Base-by-base conservation (phyloP, 2,797 vertebrate genomes). In the Acropternis orthonyx region DNA sequence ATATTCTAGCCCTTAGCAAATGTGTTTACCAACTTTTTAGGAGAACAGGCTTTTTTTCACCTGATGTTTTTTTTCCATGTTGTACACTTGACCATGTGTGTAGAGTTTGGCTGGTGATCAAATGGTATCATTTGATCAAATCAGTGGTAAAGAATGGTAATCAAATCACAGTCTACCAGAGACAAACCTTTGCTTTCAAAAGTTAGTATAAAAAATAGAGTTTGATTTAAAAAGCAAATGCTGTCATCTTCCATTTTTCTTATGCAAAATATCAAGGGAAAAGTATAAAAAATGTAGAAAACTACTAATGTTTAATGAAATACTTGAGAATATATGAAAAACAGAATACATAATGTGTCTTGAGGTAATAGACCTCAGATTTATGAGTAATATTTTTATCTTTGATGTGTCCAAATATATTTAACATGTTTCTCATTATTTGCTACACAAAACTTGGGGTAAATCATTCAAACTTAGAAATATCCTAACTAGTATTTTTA, bases 371-470 rank as follows among this genome's bases (percentile, higher is more conserved):
- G 54, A 87, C 34, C 14, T 78, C 80, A 92, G 36, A 85, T 94
- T 65, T 86, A 56, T 65, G 88, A 86, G 58, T 86, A 92, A 91
- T 67, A 65, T 16, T 76, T 92, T 85, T 48, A 41, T 69, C 89
- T 97, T 94, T 92, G 91, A 96, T 94, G 36, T 67, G 41, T 72
- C 81, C 44, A 79, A 71, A 89, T 34, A 32, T 54, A 82, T 78
- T 44, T 63, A 71, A 37, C 12, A 41, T 22, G 39, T 58, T 88
- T 93, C 43, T 73, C 11, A 3, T 73, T 56, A 68, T 86, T 76
- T 81, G 36, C 39, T 73, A 61, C 30, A 62, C 48, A 77, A 86
- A 93, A 63, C 28, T 56, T 79, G 43, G 19, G 9, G 49, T 76
- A 61, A 93, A 39, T 10, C 54, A 32, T 54, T 65, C 54, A 67